Percentiles rank a stretch among this genome's conserved stretches.
Conservation (phyloP, 30 jellyfish, hydroid and myxozoan genomes). For the Aurelia coerulea region DNA sequence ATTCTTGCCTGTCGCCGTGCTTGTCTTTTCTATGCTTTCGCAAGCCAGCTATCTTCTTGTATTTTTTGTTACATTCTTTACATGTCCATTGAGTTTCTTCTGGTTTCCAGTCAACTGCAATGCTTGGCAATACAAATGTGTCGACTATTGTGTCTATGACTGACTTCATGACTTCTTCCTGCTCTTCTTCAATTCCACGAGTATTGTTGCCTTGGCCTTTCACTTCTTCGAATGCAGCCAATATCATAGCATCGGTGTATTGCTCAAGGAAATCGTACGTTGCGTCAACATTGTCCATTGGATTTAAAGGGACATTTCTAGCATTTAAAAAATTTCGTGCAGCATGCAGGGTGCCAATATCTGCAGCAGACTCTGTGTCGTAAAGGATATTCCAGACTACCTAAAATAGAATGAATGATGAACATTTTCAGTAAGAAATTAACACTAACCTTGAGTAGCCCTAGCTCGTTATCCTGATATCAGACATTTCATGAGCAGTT, state of each 20-base stretch:
- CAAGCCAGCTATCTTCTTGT: slow-evolving; percentile 4
- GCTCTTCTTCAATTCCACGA: background rate
- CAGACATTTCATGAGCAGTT: too few species aligned
- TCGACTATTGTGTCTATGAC: slow-evolving; percentile 13
- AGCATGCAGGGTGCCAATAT: slow-evolving; percentile 1
- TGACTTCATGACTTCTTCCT: background rate
- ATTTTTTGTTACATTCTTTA: background rate
- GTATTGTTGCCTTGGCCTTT: slow-evolving; percentile 2
- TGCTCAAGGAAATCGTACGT: slow-evolving; percentile 11
- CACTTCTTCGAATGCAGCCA: slow-evolving; percentile 25
- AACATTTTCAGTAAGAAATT: background rate
- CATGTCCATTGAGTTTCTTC: background rate
- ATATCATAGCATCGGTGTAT: slow-evolving; percentile 17
- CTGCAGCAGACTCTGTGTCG: slow-evolving; percentile 1
- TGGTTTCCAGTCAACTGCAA: slow-evolving; percentile 21
- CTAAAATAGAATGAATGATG: background rate
- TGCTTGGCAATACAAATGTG: slow-evolving; percentile 5
- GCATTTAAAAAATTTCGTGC: slow-evolving; percentile 7
- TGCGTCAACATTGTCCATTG: slow-evolving; percentile 15
- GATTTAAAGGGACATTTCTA: slow-evolving; percentile 6
- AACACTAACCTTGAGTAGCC: too few species aligned
- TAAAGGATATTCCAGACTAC: slow-evolving; percentile 30
- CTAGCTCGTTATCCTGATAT: too few species aligned
- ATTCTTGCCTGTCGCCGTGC: slow-evolving; percentile 11
- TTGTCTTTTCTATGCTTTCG: slow-evolving; percentile 20